Conservation (phyloP, 2,113 vertebrate genomes). For the Entelurus aequoreus region DNA sequence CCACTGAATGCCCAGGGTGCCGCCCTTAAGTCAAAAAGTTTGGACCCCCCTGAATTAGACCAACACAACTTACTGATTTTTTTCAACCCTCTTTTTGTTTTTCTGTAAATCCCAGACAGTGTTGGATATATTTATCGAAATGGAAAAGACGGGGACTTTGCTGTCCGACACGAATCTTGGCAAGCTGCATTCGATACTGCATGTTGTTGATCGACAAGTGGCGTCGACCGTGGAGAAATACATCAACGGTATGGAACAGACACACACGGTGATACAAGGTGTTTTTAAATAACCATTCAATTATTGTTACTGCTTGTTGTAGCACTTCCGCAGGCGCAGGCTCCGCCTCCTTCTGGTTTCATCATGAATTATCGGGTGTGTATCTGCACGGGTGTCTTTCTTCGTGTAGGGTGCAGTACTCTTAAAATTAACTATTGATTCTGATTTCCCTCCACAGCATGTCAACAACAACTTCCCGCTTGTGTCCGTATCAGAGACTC, state of each 20-base stretch:
- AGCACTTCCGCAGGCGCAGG: accelerated
- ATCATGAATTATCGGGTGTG: conserved; percentile 36
- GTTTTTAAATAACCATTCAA: background rate
- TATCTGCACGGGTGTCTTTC: background rate
- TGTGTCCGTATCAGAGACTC: conserved; percentile 13
- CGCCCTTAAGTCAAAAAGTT: too few relatives aligned
- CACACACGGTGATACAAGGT: background rate
- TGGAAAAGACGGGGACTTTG: conserved; percentile 57
- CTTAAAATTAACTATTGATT: background rate
- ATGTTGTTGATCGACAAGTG: conserved; percentile 34
- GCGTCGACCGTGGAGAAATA: conserved; percentile 3
- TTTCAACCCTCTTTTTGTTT: too few relatives aligned
- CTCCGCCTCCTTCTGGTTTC: accelerated
- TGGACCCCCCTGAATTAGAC: background rate
- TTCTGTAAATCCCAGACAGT: conserved; percentile 47
- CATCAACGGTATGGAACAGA: conserved; percentile 17
- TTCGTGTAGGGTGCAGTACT: background rate
- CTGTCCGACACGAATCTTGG: conserved; percentile 43
- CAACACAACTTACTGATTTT: too few relatives aligned
- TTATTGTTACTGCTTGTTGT: conserved; percentile 9
- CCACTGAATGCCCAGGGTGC: too few relatives aligned
- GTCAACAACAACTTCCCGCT: background rate
- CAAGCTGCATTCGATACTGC: conserved; percentile 12
- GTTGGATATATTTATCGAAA: conserved; percentile 64
- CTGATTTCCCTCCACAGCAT: conserved; percentile 20